Base-by-base conservation (phyloP, 2,888 invertebrate genomes). In the Opisthograptis luteolata region DNA sequence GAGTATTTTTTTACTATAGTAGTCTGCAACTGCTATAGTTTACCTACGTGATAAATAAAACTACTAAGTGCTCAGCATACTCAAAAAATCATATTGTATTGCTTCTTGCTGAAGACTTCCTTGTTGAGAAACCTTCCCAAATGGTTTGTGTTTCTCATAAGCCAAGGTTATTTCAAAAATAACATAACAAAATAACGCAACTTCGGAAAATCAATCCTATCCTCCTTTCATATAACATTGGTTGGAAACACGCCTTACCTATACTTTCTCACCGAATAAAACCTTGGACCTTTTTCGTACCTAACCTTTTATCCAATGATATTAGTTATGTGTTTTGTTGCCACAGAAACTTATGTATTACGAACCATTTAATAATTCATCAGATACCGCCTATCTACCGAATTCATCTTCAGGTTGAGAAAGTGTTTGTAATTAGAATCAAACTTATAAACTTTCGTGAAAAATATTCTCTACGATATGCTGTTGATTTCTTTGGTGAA, bases 101-200 rank as follows among this genome's bases (percentile, higher is more conserved):
- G 47, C 45, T 43, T 34, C 32, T 48, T 58, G 54, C 58, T 58
- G 51, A 70, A 69, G 73, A 73, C 73, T 75, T 75, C 74, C 79
- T 80, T 79, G 81, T 81, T 81, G n/a, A n/a, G n/a, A n/a, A n/a
- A n/a, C n/a, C n/a, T n/a, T n/a, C 78, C 78, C 70, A 62, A 68
- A 66, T 64, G 73, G 68, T 73, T 62, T 59, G 68, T 73, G 71
- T 70, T 65, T 69, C 65, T 58, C 62, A 64, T 79, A 81, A 81
- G 83, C 81, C 84, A 83, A 82, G 82, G 84, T 69, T 79, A 70
- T 70, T 64, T 54, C 64, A 71, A 73, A 64, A 68, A n/a, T n/a
- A n/a, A n/a, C n/a, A n/a, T n/a, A n/a, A n/a, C n/a, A n/a, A n/a
- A 70, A 41, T 41, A 42, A 60, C 61, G 63, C 71, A 54, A 56